phyloP scores from a whole-genome alignment of 53 echinoderm and acorn worm genomes.

The Patiria pectinifera region DNA sequence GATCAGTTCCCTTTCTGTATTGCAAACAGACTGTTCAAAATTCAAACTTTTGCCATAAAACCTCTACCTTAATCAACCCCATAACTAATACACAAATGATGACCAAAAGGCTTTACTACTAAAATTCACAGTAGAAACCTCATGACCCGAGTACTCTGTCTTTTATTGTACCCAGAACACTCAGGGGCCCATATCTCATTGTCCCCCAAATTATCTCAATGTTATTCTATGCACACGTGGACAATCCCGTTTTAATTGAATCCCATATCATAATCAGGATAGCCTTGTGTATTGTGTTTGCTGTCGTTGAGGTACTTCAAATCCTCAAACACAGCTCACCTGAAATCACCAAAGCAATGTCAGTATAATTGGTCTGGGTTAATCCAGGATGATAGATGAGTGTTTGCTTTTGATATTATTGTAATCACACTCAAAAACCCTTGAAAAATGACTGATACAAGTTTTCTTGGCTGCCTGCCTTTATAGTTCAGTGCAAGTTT shows the following conservation, averaged over 20 bases:
- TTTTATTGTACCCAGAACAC: not conserved
- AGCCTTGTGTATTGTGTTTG: conserved; percentile 12
- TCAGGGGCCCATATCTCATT: not conserved
- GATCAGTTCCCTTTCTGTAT: too few relatives aligned
- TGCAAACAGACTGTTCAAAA: too few relatives aligned
- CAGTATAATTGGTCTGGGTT: not conserved
- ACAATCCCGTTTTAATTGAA: conserved; percentile 5
- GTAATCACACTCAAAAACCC: not conserved
- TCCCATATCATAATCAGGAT: conserved; percentile 7
- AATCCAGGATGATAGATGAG: conserved; percentile 1
- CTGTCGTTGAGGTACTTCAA: not conserved
- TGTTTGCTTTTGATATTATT: not conserved
- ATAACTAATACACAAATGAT: too few relatives aligned
- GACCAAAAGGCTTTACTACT: not conserved
- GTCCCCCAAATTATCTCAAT: not conserved
- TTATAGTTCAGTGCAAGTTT: too few relatives aligned
- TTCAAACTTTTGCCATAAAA: too few relatives aligned
- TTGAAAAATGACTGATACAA: not conserved
- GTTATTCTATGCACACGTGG: not conserved
- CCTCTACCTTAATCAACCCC: too few relatives aligned
- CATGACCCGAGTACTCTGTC: not conserved
- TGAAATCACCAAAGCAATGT: not conserved
- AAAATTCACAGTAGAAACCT: not conserved
- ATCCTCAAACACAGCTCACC: not conserved
- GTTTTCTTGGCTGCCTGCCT: not conserved